Conservation (phyloP, 2,888 invertebrate genomes). For the Thumatha senex region DNA sequence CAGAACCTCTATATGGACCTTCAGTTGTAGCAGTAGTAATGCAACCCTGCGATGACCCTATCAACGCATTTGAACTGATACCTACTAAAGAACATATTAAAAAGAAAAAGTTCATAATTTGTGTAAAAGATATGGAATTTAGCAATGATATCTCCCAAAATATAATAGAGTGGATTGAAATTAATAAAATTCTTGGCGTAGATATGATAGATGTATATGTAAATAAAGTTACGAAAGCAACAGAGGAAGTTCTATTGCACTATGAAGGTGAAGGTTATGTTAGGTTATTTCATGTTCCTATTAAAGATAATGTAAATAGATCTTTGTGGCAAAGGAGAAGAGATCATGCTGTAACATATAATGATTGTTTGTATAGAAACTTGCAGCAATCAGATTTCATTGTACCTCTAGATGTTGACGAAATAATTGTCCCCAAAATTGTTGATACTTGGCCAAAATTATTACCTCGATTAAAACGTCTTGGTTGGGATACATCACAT, state of each 20-base stretch:
- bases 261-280: conserved; percentile 79
- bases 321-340: conserved; percentile 86
- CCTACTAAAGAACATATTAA: conserved; percentile 39
- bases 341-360: conserved; percentile 89
- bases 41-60: conserved; percentile 75
- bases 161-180: conserved; percentile 89
- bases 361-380: conserved; percentile 90
- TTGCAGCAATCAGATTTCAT: conserved; percentile 85
- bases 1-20: conserved; percentile 63
- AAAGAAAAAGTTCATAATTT: conserved; percentile 84
- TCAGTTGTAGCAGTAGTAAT: conserved; percentile 76
- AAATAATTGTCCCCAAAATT: conserved; percentile 87
- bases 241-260: conserved; percentile 79
- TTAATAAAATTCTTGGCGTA: conserved; percentile 86
- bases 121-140: conserved; percentile 89
- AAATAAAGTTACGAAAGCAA: conserved; percentile 81
- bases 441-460: conserved; percentile 83
- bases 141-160: conserved; percentile 83
- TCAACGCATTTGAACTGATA: conserved; percentile 64
- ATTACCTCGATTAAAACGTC: conserved; percentile 68
- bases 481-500: conserved; percentile 71
- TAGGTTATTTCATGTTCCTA: conserved; percentile 78
- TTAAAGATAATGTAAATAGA: conserved; percentile 68
- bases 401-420: conserved; percentile 89
- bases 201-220: conserved; percentile 86